phyloP scores from a whole-genome alignment of 1,140 invertebrate genomes.

The Lepeophtheirus salmonis region DNA sequence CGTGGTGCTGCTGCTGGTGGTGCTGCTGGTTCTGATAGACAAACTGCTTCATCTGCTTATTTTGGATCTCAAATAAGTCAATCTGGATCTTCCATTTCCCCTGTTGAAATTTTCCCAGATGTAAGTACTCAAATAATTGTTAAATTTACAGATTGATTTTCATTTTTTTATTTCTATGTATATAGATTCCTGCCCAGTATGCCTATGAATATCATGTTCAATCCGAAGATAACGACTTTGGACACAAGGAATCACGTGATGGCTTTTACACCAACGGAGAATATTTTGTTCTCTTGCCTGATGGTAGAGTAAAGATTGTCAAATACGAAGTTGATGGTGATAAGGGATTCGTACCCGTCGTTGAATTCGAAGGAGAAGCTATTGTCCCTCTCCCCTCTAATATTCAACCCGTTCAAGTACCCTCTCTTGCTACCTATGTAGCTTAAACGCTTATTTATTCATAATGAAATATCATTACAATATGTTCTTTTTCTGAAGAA shows the following conservation, averaged over 20 bases:
- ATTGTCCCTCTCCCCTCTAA: not conserved
- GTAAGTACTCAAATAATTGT: too few species aligned
- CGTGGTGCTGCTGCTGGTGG: not conserved
- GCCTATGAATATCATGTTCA: slow-evolving; percentile 22
- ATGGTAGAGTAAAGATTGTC: slow-evolving; percentile 21
- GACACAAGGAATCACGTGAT: slow-evolving; percentile 21
- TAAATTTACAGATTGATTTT: not conserved
- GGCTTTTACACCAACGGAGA: slow-evolving; percentile 20
- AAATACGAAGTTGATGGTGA: slow-evolving; percentile 22
- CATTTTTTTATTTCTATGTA: not conserved
- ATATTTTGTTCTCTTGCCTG: slow-evolving; percentile 22
- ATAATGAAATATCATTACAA: too few species aligned
- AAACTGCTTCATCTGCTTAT: too few species aligned
- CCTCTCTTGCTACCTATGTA: not conserved
- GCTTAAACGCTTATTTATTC: too few species aligned
- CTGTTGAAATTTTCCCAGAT: not conserved
- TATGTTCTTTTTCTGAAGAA: too few species aligned
- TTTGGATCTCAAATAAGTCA: too few species aligned
- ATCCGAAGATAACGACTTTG: slow-evolving; percentile 22
- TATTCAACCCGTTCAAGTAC: not conserved
- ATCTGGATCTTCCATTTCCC: not conserved
- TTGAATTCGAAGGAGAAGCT: slow-evolving; percentile 19
- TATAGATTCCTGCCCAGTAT: slow-evolving; percentile 19
- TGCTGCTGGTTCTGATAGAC: too few species aligned
- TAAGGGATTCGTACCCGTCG: slow-evolving; percentile 22